These are phyloP conservation scores for Rhingia rostrata DNA, from an alignment of 2,888 invertebrate genomes.

Conservation along the genomic window DNA sequence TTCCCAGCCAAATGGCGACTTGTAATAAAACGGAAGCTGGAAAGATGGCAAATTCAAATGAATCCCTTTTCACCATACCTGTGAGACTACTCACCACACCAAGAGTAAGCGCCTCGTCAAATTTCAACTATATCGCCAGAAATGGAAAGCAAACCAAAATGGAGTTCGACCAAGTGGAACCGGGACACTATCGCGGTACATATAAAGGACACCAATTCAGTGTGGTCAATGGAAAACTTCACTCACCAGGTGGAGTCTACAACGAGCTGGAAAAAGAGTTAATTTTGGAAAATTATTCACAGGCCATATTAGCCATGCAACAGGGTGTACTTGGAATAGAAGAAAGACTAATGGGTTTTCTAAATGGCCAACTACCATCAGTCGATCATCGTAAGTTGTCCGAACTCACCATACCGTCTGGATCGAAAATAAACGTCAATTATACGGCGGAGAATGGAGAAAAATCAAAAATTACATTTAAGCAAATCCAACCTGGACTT, in stretches of 20 bases:
- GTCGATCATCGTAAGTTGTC: constrained; percentile 4
- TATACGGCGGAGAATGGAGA: constrained; percentile 53
- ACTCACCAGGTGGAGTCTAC: constrained; percentile 15
- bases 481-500: constrained; percentile 58
- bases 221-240: constrained; percentile 37
- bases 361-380: neutral
- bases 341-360: neutral
- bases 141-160: constrained; percentile 42
- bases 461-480: constrained; percentile 57
- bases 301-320: constrained; percentile 44
- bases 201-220: constrained; percentile 42
- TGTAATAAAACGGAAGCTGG: neutral
- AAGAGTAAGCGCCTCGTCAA: constrained; percentile 50
- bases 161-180: constrained; percentile 52
- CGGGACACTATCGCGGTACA: constrained; percentile 11
- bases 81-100: neutral
- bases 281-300: constrained; percentile 52
- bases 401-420: constrained; percentile 28
- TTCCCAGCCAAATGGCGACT: neutral
- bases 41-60: neutral
- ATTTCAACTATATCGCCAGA: constrained; percentile 50
- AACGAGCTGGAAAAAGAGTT: constrained; percentile 29
- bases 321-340: constrained; percentile 49
- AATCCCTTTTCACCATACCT: constrained; percentile 38
- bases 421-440: constrained; percentile 55